Percentiles rank a stretch among this genome's conserved stretches.
Evolutionary conservation across 2,797 vertebrate genomes (phyloP).

Genomic region (Urocyon cinereoargenteus): DNA sequence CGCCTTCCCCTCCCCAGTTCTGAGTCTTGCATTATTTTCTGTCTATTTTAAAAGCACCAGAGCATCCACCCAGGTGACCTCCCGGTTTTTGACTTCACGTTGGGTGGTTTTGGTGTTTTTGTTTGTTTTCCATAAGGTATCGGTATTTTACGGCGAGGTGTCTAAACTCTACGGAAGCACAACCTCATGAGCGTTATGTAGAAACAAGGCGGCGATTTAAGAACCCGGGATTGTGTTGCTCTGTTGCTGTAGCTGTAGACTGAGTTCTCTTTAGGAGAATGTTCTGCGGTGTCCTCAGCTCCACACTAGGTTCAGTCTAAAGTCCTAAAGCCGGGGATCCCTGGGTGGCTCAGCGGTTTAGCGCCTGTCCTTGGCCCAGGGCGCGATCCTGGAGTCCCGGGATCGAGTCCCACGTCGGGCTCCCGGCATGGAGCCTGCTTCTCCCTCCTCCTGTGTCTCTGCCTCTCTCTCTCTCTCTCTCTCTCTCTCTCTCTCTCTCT

Average conservation of each 20-base stretch:
- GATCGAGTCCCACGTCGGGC: too few species aligned
- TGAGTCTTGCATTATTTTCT: slow-evolving; percentile 80
- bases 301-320: background rate
- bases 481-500: too few species aligned
- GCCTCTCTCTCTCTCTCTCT: too few species aligned
- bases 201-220: background rate
- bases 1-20: slow-evolving; percentile 86
- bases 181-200: background rate
- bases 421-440: too few species aligned
- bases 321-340: too few species aligned
- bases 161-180: slow-evolving; percentile 34
- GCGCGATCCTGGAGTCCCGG: too few species aligned
- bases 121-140: background rate
- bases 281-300: background rate
- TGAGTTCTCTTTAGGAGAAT: background rate
- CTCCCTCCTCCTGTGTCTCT: too few species aligned
- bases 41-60: background rate
- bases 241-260: background rate
- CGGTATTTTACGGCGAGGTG: slow-evolving; percentile 33
- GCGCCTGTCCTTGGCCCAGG: too few species aligned
- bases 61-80: background rate
- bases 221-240: slow-evolving; percentile 22
- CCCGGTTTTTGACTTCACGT: background rate
- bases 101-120: background rate
- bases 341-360: too few species aligned